Conservation (phyloP, 2,113 vertebrate species). For the Engystomops pustulosus region DNA sequence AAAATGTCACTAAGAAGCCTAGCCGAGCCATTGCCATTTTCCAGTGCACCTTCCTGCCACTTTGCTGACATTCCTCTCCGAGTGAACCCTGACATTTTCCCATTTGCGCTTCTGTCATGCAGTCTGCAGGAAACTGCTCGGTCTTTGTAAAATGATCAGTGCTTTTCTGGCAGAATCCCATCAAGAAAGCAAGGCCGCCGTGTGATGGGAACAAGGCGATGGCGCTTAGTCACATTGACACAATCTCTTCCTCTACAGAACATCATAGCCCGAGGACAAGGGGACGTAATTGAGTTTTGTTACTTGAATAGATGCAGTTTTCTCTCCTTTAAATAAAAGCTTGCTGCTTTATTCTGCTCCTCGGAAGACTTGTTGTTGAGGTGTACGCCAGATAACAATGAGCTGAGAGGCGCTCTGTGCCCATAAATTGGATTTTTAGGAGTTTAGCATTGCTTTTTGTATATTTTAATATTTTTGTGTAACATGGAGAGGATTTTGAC, state of each 20-base stretch:
- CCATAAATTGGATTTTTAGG: not conserved
- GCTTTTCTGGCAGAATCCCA: not conserved
- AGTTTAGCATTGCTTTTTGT: not conserved
- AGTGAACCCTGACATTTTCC: no score
- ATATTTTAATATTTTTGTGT: no score
- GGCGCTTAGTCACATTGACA: not conserved
- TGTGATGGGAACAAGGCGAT: slow-evolving; percentile 9
- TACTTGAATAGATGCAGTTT: not conserved
- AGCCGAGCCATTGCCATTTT: no score
- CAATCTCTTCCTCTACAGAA: not conserved
- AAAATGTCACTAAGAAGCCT: no score
- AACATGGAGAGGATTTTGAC: no score
- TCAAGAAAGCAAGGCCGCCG: not conserved
- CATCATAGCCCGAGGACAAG: slow-evolving; percentile 11
- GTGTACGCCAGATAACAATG: not conserved
- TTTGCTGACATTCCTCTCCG: no score
- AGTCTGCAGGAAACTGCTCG: not conserved
- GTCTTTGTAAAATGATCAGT: slow-evolving; percentile 12
- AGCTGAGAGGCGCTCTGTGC: not conserved
- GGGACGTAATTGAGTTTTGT: slow-evolving; percentile 20
- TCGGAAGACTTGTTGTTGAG: not conserved
- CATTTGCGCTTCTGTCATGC: not conserved
- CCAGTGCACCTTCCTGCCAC: no score
- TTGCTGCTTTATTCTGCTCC: not conserved
- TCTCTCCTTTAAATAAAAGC: slow-evolving; percentile 6